Conservation (phyloP, 2,113 vertebrate genomes). For the Rhagologus leucostigma region DNA sequence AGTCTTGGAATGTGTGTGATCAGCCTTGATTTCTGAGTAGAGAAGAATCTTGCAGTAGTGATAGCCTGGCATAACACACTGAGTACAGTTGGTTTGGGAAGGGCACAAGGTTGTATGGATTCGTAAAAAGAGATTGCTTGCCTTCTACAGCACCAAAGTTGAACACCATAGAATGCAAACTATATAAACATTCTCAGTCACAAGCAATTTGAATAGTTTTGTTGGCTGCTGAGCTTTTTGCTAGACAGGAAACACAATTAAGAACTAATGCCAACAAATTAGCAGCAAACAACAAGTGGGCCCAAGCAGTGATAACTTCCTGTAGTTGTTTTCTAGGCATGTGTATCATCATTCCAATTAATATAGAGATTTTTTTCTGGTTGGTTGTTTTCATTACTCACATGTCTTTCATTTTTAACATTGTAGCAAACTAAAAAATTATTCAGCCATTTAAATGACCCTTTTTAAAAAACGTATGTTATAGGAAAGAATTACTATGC, state of each 20-base stretch:
- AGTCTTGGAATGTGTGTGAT: not conserved
- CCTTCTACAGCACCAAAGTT: not conserved
- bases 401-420: not conserved
- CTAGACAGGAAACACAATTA: not conserved
- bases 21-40: not conserved
- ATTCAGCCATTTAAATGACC: not conserved
- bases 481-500: not conserved
- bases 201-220: not conserved
- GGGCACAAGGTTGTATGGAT: not conserved
- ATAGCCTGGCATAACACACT: not conserved
- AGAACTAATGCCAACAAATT: not conserved
- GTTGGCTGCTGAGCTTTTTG: not conserved
- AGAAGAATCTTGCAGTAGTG: not conserved
- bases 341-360: not conserved
- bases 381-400: not conserved
- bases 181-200: not conserved
- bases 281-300: not conserved
- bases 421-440: not conserved
- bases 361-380: not conserved
- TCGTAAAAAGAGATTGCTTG: not conserved
- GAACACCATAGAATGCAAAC: not conserved
- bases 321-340: not conserved
- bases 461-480: not conserved
- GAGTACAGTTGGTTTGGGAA: not conserved
- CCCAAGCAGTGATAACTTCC: not conserved